Evolutionary conservation across 2,113 vertebrate species (phyloP), one percentile per base, ranked within the genome.

Genomic region (Tympanuchus pallidicinctus): DNA sequence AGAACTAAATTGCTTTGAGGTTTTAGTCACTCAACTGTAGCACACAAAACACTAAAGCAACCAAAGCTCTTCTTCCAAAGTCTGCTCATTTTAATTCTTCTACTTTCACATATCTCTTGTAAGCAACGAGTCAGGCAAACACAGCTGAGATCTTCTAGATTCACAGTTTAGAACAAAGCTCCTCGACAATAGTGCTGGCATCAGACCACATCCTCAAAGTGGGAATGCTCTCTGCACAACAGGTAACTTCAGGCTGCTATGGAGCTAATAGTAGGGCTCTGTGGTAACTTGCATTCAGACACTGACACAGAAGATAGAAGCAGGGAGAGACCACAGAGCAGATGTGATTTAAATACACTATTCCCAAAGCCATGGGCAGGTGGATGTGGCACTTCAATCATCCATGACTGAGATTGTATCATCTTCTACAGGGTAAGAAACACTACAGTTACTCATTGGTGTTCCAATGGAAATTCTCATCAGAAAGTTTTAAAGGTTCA

Each of bases 21-120:
- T 81, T 91, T 91, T 93, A 86, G 77, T 80, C 52, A 30, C 38
- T 60, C 2, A 0, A 91, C 42, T 10, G 12, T 8, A 71, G 69
- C 92, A 93, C 83, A 86, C 69, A 78, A 92, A 96, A 92, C 79
- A 88, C 38, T 34, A 32, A 57, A 83, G 34, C 32, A 91, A 87
- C 93, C 47, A 80, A 50, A 7, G 34, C 16, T 81, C 38, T 42
- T 85, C 79, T 88, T 78, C 69, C 48, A 40, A 82, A 94, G 43
- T 40, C 13, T 18, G 17, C 85, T 69, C 28, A 48, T 88, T 81
- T 94, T 78, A 83, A 86, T 86, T 82, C 56, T 60, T 90, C 65
- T 65, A 0, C n/a, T 86, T 86, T 76, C 30, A 50, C 43, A 78
- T 47, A 42, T 11, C 12, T 67, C 40, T 69, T 80, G 36, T 34